A percentile compares a stretch with the other conserved stretches of the same genome.
Evolutionary conservation across 2,797 vertebrate genomes (phyloP).

Genomic region (Malurus leucopterus): DNA sequence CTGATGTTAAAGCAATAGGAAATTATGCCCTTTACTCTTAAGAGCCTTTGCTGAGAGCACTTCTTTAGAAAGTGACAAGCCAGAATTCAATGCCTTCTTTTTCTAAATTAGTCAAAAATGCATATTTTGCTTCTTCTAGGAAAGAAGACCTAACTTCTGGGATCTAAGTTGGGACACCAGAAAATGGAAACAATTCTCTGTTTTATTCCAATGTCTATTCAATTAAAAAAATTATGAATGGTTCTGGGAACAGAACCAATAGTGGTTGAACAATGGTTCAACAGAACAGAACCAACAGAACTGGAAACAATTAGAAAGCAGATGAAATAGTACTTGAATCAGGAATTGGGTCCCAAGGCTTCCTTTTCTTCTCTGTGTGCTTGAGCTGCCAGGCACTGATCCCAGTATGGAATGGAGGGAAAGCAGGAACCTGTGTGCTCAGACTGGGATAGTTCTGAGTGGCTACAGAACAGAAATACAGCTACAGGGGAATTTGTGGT

Average conservation of each 20-base stretch:
- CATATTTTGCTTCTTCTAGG: background rate
- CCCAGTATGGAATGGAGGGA: background rate
- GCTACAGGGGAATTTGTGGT: background rate
- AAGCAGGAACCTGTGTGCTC: background rate
- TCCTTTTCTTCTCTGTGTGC: background rate
- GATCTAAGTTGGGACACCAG: background rate
- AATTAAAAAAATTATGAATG: background rate
- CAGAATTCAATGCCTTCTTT: background rate
- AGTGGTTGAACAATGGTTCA: too few relatives aligned
- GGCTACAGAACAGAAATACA: background rate
- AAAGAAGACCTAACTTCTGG: background rate
- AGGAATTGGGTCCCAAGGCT: rapidly evolving
- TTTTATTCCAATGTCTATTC: background rate
- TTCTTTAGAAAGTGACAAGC: background rate
- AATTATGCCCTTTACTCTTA: background rate
- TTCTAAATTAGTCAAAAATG: background rate
- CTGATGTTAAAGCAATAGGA: background rate
- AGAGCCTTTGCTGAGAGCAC: background rate
- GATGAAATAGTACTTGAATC: background rate
- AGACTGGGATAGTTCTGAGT: background rate
- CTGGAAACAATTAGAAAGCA: too few relatives aligned
- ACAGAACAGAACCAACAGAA: too few relatives aligned
- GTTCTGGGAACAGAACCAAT: background rate
- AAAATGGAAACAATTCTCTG: background rate
- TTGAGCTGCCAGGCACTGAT: background rate